phyloP scores from a whole-genome alignment of 2,797 vertebrate species.

The Columba guinea region DNA sequence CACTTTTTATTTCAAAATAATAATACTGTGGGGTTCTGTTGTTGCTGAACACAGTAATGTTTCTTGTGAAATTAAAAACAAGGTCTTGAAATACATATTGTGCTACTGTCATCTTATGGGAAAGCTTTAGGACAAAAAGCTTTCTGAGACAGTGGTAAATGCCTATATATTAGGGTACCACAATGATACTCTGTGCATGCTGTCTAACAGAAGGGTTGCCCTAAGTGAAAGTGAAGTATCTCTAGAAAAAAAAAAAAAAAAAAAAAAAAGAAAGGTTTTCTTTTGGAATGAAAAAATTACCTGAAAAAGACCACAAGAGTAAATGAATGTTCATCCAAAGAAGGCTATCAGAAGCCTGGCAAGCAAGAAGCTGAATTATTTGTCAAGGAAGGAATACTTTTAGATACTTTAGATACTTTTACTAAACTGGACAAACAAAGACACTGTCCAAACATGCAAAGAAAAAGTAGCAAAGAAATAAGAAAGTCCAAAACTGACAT shows the following conservation, averaged over 20 bases:
- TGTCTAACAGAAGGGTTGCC: not conserved
- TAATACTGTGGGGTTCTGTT: not conserved
- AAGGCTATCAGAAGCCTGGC: not conserved
- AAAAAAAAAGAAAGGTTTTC: not conserved
- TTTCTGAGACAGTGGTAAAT: not conserved
- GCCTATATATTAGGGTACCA: not conserved
- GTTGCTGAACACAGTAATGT: rapidly evolving
- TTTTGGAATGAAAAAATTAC: not conserved
- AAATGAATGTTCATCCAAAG: not conserved
- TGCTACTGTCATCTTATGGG: not conserved
- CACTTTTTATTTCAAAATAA: not conserved
- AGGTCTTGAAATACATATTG: not conserved
- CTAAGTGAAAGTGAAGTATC: not conserved
- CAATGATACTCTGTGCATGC: not conserved
- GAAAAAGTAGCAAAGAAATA: not conserved
- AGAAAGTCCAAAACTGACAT: not conserved
- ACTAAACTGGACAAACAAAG: not conserved
- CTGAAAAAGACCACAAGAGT: not conserved
- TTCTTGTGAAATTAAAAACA: not conserved
- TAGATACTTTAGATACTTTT: not conserved
- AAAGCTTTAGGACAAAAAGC: not conserved
- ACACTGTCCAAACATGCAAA: not conserved
- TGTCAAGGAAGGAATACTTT: not conserved
- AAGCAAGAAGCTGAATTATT: not conserved
- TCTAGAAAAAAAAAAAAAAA: not conserved